A percentile compares a stretch with the other conserved stretches of the same genome.
Evolutionary conservation across 2,113 vertebrate genomes (phyloP).

Genomic region (Hyperopisus bebe): DNA sequence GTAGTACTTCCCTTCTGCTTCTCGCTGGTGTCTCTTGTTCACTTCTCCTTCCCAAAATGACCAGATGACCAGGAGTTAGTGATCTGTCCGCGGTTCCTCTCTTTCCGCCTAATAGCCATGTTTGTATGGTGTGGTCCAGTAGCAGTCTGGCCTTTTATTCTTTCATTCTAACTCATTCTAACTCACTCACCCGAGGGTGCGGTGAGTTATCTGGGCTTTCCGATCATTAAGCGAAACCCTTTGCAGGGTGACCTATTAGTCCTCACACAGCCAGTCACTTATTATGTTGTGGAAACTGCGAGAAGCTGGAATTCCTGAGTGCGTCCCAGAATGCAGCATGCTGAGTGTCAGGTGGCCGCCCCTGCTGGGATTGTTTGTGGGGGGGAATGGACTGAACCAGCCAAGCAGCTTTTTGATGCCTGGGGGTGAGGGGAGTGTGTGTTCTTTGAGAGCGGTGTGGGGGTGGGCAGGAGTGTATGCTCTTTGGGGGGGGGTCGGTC

Average conservation of each 20-base stretch:
- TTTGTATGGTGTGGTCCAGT: not conserved
- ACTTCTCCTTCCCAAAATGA: not conserved
- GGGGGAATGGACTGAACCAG: not conserved
- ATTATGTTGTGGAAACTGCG: not conserved
- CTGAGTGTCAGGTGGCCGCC: not conserved
- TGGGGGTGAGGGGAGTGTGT: not conserved
- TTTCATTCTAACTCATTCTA: too few relatives aligned
- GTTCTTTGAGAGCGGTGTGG: not conserved
- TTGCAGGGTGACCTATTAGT: not conserved
- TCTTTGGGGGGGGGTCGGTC: not conserved
- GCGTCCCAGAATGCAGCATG: not conserved
- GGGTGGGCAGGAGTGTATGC: not conserved
- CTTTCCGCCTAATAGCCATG: not conserved
- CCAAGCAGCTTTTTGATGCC: not conserved
- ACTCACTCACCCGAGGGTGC: too few relatives aligned
- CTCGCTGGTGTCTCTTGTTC: not conserved
- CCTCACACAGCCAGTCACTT: not conserved
- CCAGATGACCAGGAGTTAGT: not conserved
- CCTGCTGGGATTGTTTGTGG: not conserved
- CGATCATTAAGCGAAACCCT: not conserved
- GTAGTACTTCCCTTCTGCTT: too few relatives aligned
- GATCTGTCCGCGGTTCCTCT: not conserved
- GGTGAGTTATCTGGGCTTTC: not conserved
- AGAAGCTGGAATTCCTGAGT: not conserved
- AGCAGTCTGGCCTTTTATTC: not conserved